Evolutionary conservation across 2,113 vertebrate species (phyloP).

Genomic region (Periophthalmus modestus): DNA sequence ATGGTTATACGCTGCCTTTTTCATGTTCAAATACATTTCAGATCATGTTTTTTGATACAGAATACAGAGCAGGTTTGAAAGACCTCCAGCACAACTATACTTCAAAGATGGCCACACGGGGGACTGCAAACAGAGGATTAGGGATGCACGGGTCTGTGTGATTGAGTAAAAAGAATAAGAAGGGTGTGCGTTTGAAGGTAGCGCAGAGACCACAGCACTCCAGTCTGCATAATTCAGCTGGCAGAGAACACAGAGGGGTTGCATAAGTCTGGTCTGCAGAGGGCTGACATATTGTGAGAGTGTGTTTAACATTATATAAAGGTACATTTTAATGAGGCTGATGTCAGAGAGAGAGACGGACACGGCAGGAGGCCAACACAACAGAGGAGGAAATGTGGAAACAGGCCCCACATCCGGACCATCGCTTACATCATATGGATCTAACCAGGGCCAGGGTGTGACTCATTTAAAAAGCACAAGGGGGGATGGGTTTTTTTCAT

Average conservation of each 20-base stretch:
- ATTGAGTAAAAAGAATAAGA: slow-evolving; percentile 23
- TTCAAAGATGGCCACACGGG: slow-evolving; percentile 44
- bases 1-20: slow-evolving; percentile 27
- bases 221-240: slow-evolving; percentile 48
- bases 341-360: slow-evolving; percentile 15
- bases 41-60: slow-evolving; percentile 53
- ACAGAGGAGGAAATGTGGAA: slow-evolving; percentile 2
- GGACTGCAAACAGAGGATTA: slow-evolving; percentile 43
- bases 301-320: slow-evolving; percentile 42
- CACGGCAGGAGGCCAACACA: neutral
- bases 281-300: slow-evolving; percentile 18
- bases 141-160: slow-evolving; percentile 47
- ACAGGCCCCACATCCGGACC: neutral
- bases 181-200: slow-evolving; percentile 31
- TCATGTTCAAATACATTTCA: slow-evolving; percentile 46
- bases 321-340: slow-evolving; percentile 40
- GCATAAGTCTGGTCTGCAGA: slow-evolving; percentile 29
- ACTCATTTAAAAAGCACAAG: no score
- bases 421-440: neutral
- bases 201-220: slow-evolving; percentile 30
- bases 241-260: slow-evolving; percentile 30
- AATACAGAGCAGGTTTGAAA: slow-evolving; percentile 37
- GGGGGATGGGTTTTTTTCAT: no score
- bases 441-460: no score
- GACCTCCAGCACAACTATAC: slow-evolving; percentile 43